Conservation (phyloP, 1,140 invertebrate species). For the Trichonephila clavipes region DNA sequence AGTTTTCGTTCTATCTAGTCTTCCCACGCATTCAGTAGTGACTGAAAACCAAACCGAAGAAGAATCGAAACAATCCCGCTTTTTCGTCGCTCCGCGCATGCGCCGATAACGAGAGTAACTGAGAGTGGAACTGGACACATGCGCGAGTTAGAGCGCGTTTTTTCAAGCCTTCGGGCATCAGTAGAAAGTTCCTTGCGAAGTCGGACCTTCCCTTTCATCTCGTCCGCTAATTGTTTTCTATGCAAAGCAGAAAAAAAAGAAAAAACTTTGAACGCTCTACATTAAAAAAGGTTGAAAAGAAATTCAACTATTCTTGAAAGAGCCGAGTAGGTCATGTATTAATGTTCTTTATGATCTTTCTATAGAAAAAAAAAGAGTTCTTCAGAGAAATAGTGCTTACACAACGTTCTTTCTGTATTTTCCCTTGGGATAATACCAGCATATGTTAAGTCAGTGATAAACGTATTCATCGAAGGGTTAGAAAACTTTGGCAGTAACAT, state of each 20-base stretch:
- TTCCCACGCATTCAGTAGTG: slow-evolving; percentile 45
- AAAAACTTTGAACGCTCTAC: not conserved
- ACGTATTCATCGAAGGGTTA: no score
- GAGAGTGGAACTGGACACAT: not conserved
- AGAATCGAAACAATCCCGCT: slow-evolving; percentile 29
- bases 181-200: no score
- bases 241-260: not conserved
- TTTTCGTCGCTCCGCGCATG: slow-evolving; percentile 11
- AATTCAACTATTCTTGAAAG: not conserved
- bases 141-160: slow-evolving; percentile 20
- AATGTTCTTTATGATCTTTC: not conserved
- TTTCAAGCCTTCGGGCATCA: slow-evolving; percentile 33
- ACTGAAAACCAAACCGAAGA: not conserved
- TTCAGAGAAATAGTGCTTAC: not conserved
- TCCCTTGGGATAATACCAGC: not conserved
- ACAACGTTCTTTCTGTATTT: not conserved
- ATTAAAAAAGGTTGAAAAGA: slow-evolving; percentile 1
- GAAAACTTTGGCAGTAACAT: no score
- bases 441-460: not conserved
- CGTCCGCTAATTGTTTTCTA: slow-evolving; percentile 26
- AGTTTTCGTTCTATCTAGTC: not conserved
- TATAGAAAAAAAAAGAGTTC: not conserved
- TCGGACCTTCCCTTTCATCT: not conserved
- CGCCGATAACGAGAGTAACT: not conserved
- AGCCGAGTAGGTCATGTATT: not conserved